Evolutionary conservation across 2,797 vertebrate species (phyloP).

Genomic region (Pseudomugil tenellus): DNA sequence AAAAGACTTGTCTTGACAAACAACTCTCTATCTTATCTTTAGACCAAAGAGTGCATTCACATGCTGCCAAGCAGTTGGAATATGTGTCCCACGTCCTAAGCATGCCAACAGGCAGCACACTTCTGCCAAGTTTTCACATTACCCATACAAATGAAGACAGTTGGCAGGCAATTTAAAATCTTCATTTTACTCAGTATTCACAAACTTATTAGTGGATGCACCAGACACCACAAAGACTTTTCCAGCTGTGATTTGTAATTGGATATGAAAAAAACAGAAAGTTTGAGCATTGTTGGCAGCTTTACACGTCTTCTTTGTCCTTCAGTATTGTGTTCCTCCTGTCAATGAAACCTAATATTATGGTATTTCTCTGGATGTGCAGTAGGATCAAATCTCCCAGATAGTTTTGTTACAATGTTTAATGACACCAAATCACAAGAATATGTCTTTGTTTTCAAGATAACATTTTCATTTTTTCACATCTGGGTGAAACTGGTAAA

Average conservation of each 20-base stretch:
- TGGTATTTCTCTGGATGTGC: not conserved
- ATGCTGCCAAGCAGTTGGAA: slow-evolving; percentile 17
- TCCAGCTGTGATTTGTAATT: not conserved
- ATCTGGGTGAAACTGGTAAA: too few species aligned
- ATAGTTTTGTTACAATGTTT: not conserved
- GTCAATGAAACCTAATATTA: not conserved
- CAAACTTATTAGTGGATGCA: not conserved
- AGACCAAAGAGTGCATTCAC: slow-evolving; percentile 15
- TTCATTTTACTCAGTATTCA: not conserved
- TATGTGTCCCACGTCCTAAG: slow-evolving; percentile 15
- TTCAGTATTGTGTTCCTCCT: not conserved
- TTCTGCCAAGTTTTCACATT: not conserved
- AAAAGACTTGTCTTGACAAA: slow-evolving; percentile 22
- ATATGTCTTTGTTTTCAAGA: too few species aligned
- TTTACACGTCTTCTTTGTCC: not conserved
- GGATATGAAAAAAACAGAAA: not conserved
- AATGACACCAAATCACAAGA: too few species aligned
- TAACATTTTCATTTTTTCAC: too few species aligned
- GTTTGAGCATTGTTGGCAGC: not conserved
- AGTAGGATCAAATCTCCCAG: not conserved
- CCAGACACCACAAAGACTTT: not conserved
- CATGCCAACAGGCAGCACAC: not conserved
- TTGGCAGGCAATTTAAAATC: not conserved
- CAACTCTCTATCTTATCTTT: slow-evolving; percentile 20
- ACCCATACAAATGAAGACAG: not conserved